These are phyloP conservation scores for Drosophila merina DNA, from an alignment of 2,888 invertebrate species.

Conservation along the genomic window DNA sequence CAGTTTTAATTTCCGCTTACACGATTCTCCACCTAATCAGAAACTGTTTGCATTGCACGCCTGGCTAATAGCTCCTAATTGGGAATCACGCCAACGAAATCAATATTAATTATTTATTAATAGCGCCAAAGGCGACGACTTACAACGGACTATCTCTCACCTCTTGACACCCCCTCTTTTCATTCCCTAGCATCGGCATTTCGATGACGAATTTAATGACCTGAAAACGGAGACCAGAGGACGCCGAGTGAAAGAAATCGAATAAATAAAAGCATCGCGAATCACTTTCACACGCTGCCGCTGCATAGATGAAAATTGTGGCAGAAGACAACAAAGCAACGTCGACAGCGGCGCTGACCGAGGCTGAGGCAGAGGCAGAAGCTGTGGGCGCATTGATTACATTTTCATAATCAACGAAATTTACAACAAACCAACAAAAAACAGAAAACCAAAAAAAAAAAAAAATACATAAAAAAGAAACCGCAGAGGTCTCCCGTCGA, in stretches of 20 bases:
- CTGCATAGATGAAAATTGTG: conserved; percentile 74
- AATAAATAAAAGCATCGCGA: conserved; percentile 43
- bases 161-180: neutral
- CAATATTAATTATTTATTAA: conserved; percentile 59
- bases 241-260: neutral
- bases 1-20: conserved; percentile 26
- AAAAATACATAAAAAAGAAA: conserved; percentile 11
- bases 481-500: conserved; percentile 33
- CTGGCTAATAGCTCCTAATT: conserved; percentile 39
- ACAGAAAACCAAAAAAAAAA: neutral
- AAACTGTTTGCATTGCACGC: conserved; percentile 9
- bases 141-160: conserved; percentile 6
- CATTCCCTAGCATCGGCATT: conserved; percentile 32
- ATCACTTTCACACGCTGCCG: conserved; percentile 75
- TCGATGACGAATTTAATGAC: conserved; percentile 73
- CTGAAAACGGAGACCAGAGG: conserved; percentile 48
- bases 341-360: conserved; percentile 41
- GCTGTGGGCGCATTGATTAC: conserved; percentile 68
- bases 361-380: conserved; percentile 25
- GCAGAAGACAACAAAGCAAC: conserved; percentile 55
- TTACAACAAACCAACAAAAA: conserved; percentile 2
- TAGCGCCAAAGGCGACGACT: conserved; percentile 14
- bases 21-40: conserved; percentile 13
- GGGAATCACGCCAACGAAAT: conserved; percentile 44
- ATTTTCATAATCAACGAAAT: conserved; percentile 72